Evolutionary conservation across 2,113 vertebrate genomes (phyloP), one percentile per base, ranked within the genome.

Genomic region (Corythornis vintsioides): DNA sequence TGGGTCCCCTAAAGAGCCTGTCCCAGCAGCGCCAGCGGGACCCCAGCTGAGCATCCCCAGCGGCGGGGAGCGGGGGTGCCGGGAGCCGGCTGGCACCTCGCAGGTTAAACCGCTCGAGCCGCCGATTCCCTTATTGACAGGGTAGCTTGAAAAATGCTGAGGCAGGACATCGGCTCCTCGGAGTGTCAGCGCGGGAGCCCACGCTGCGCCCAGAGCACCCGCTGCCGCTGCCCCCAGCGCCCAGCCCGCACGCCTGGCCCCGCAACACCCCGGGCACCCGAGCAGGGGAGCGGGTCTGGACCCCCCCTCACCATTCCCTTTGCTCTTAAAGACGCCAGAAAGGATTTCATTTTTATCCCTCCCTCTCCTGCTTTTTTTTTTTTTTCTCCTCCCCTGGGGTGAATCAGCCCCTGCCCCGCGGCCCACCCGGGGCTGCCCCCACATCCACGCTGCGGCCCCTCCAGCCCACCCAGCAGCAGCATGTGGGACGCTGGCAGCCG

Each of bases 41-140:
- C 5, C 67, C 7, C 0, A 0, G 25, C 35, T 0, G 6, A 56
- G 28, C 38, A 5, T 47, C 79, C 31, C 70, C 13, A 9, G 80
- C 11, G 2, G 0, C 2, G 52, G 64, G 35, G 38, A 33, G 0
- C 22, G 24, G 6, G 6, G 7, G 55, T 28, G 47, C 67, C 4
- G 3, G 64, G 47, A 93, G 82, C 64, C 5, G 13, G 72, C 83
- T 82, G 72, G 93, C 89, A 88, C 35, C 95, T 79, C 53, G 67
- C 90, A 95, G 93, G 93, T 79, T 94, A 88, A 55, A 72, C 83
- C 10, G 31, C 5, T 35, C 24, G 79, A 77, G 89, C 75, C 3
- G 70, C 85, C 24, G 50, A 38, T 69, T 88, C 88, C 78, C 94
- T 86, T 92, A 79, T 81, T 88, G 92, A 84, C 93, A 84, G 92